Evolutionary conservation across 2,113 vertebrate genomes (phyloP).

Genomic region (Ptilonorhynchus violaceus): DNA sequence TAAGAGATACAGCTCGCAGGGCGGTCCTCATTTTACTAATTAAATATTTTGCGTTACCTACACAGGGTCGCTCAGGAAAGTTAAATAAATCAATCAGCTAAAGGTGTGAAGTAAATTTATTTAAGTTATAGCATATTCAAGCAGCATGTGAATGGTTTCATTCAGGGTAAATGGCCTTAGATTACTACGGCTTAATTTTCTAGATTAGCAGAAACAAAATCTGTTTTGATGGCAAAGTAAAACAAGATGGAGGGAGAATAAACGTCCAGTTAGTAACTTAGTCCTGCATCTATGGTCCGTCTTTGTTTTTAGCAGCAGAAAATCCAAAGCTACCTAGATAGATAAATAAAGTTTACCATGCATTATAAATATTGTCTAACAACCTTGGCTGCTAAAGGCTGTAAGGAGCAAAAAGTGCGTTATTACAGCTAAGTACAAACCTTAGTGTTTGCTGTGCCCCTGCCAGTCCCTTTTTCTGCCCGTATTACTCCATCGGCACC

Average conservation of each 20-base stretch:
- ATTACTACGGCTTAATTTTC: constrained; percentile 31
- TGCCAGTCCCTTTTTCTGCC: not conserved
- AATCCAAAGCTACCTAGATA: not conserved
- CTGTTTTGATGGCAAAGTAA: constrained; percentile 45
- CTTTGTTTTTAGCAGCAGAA: not conserved
- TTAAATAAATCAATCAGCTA: constrained; percentile 48
- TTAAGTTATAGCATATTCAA: constrained; percentile 33
- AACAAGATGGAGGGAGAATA: constrained; percentile 26
- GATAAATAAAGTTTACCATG: not conserved
- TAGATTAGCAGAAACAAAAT: constrained; percentile 54
- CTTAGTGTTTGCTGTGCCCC: not conserved
- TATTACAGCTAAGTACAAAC: not conserved
- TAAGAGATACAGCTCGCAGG: not conserved
- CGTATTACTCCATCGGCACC: fast-evolving
- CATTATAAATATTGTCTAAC: not conserved
- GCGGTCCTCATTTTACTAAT: constrained; percentile 8
- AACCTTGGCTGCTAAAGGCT: not conserved
- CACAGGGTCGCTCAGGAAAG: constrained; percentile 1
- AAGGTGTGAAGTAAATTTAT: constrained; percentile 60
- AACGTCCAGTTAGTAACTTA: not conserved
- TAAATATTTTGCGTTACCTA: constrained; percentile 7
- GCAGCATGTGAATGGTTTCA: constrained; percentile 20
- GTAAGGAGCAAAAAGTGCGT: not conserved
- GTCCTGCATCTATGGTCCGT: not conserved
- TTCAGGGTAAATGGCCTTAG: constrained; percentile 33